A percentile compares a stretch with the other conserved stretches of the same genome.
Conservation (phyloP, 2,113 vertebrate genomes). For the Hippocampus barbouri region DNA sequence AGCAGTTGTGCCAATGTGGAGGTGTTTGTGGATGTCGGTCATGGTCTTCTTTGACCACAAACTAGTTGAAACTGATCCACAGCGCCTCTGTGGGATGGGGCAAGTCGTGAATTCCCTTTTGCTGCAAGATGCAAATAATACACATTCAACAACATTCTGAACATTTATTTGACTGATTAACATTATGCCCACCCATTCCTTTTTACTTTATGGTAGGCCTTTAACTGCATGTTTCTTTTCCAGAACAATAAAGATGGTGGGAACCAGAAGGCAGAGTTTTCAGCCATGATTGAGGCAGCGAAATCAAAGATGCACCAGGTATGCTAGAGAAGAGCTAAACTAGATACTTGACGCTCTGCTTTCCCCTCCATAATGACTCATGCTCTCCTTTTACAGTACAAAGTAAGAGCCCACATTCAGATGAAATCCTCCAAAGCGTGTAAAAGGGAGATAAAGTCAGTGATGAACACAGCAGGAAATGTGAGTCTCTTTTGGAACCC, state of each 20-base stretch:
- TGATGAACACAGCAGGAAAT: slow-evolving; percentile 98
- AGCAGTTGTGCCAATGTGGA: too few relatives aligned
- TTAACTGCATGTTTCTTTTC: slow-evolving; percentile 9
- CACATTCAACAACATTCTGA: too few relatives aligned
- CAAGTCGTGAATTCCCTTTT: too few relatives aligned
- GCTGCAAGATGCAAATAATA: too few relatives aligned
- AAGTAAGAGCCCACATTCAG: slow-evolving; percentile 95
- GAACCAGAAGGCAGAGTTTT: slow-evolving; percentile 83
- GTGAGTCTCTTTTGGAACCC: slow-evolving; percentile 74
- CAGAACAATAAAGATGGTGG: slow-evolving; percentile 84
- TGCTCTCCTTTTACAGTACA: slow-evolving; percentile 79
- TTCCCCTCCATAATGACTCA: slow-evolving; percentile 3
- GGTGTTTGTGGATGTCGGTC: too few relatives aligned
- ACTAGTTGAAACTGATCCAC: too few relatives aligned
- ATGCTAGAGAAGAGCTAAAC: neutral
- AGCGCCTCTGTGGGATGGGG: too few relatives aligned
- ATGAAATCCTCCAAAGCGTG: slow-evolving; percentile 98
- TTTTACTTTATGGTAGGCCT: neutral
- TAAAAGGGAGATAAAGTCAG: slow-evolving; percentile 97
- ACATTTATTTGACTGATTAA: neutral
- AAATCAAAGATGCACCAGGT: slow-evolving; percentile 98
- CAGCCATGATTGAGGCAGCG: slow-evolving; percentile 83
- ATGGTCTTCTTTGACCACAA: too few relatives aligned
- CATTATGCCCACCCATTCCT: neutral
- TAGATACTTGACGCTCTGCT: neutral